These are phyloP conservation scores for Girardinichthys multiradiatus DNA, from an alignment of 2,113 vertebrate genomes.

Conservation along the genomic window DNA sequence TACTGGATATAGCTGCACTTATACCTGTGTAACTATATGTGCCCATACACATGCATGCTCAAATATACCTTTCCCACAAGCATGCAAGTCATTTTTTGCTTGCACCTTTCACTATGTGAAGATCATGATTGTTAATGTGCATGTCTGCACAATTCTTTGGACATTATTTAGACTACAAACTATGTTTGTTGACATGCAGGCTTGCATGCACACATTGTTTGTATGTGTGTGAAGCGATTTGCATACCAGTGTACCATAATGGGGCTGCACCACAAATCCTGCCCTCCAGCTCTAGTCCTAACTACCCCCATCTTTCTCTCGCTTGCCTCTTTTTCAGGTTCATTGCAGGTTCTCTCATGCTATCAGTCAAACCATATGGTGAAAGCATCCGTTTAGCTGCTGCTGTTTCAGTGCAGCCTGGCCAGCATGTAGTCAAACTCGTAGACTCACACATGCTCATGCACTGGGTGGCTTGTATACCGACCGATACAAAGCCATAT, in stretches of 20 bases:
- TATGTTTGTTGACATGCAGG: conserved; percentile 17
- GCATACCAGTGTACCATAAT: conserved; percentile 49
- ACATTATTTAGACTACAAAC: conserved; percentile 14
- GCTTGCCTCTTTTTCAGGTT: conserved; percentile 65
- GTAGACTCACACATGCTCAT: conserved; percentile 4
- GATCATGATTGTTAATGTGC: conserved; percentile 49
- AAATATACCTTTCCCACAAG: conserved; percentile 5
- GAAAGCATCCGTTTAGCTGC: conserved; percentile 75
- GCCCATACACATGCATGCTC: background rate
- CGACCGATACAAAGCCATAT: conserved; percentile 69
- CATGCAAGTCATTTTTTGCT: conserved; percentile 16
- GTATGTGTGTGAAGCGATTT: conserved; percentile 38
- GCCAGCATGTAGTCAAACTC: conserved; percentile 51
- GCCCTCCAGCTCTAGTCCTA: conserved; percentile 40
- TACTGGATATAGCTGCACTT: conserved; percentile 49
- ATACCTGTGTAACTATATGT: background rate
- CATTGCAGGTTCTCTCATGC: conserved; percentile 73
- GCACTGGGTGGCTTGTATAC: conserved; percentile 41
- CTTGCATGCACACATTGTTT: conserved; percentile 8
- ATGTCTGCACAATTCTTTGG: conserved; percentile 25
- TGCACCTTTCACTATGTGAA: conserved; percentile 35
- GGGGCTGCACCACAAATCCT: conserved; percentile 56
- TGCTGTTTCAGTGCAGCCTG: conserved; percentile 70
- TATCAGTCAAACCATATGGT: conserved; percentile 77
- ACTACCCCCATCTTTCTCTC: conserved; percentile 31